phyloP scores from a whole-genome alignment of 2,888 invertebrate species.

The Orthosia gothica region DNA sequence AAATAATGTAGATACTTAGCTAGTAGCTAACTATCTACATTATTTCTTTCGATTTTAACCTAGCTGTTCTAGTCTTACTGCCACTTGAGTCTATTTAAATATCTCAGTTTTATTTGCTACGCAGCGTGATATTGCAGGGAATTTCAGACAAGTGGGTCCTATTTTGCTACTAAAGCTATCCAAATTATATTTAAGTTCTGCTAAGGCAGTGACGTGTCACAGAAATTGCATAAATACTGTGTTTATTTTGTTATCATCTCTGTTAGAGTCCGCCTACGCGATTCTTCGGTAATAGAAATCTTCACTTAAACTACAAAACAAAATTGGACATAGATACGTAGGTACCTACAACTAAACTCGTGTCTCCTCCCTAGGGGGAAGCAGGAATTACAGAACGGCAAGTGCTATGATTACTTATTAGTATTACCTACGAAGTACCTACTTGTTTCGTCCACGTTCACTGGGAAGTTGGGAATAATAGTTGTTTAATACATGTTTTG shows the following conservation, averaged over 20 bases:
- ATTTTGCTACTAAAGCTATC: conserved; percentile 19
- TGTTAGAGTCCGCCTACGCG: conserved; percentile 51
- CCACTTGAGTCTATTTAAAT: not conserved
- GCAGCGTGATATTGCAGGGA: not conserved
- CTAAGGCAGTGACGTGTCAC: conserved; percentile 11
- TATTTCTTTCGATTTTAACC: conserved; percentile 24
- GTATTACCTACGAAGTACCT: not conserved
- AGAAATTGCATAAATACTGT: conserved; percentile 51
- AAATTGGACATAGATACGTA: not conserved
- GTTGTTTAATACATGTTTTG: too few relatives aligned
- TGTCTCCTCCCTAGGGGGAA: not conserved
- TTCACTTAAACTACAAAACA: conserved; percentile 11
- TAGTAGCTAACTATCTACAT: conserved; percentile 8
- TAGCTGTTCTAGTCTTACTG: conserved; percentile 10
- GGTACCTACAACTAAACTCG: not conserved
- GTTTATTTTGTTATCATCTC: conserved; percentile 52
- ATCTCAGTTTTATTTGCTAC: conserved; percentile 12
- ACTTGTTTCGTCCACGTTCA: not conserved
- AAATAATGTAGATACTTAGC: too few relatives aligned
- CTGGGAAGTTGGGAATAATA: too few relatives aligned
- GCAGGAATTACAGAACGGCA: not conserved
- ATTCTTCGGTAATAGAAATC: conserved; percentile 51
- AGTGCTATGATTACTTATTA: too few relatives aligned
- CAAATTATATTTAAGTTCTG: conserved; percentile 39
- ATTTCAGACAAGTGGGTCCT: not conserved